Conservation (phyloP, 2,888 invertebrate species). For the Plusia festucae region DNA sequence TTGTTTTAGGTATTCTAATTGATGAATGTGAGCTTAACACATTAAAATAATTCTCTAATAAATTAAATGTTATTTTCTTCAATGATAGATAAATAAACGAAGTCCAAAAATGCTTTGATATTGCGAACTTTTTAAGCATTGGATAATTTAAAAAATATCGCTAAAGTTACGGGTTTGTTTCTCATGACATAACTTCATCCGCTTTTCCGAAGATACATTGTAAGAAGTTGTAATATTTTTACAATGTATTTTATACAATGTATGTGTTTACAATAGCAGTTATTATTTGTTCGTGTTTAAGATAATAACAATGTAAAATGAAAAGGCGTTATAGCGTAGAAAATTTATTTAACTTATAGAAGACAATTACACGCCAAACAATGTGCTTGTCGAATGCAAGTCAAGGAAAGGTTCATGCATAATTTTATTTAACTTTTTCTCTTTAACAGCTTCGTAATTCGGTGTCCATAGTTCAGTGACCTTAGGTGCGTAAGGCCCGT, state of each 20-base stretch:
- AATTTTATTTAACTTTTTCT: slow-evolving; percentile 82
- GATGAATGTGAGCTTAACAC: too few species aligned
- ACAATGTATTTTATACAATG: too few species aligned
- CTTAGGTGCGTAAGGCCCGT: slow-evolving; percentile 66
- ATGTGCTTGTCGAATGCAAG: slow-evolving; percentile 67
- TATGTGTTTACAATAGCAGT: too few species aligned
- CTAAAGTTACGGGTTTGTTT: background rate
- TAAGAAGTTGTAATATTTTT: background rate
- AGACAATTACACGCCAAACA: slow-evolving; percentile 70
- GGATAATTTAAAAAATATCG: too few species aligned
- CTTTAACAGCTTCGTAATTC: slow-evolving; percentile 83
- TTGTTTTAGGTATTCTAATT: too few species aligned
- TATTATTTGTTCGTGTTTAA: background rate
- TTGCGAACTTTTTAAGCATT: too few species aligned
- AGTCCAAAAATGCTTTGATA: too few species aligned
- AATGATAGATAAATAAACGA: too few species aligned
- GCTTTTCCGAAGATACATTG: background rate
- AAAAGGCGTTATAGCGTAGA: background rate
- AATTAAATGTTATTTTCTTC: too few species aligned
- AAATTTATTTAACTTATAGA: slow-evolving; percentile 29
- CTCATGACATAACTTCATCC: background rate
- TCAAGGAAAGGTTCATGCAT: slow-evolving; percentile 75
- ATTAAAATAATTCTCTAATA: too few species aligned
- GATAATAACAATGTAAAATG: background rate
- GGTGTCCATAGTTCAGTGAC: slow-evolving; percentile 78